Percentiles rank a stretch among this genome's conserved stretches.
phyloP scores from a whole-genome alignment of 2,888 invertebrate species.

The Amphipoea oculea region DNA sequence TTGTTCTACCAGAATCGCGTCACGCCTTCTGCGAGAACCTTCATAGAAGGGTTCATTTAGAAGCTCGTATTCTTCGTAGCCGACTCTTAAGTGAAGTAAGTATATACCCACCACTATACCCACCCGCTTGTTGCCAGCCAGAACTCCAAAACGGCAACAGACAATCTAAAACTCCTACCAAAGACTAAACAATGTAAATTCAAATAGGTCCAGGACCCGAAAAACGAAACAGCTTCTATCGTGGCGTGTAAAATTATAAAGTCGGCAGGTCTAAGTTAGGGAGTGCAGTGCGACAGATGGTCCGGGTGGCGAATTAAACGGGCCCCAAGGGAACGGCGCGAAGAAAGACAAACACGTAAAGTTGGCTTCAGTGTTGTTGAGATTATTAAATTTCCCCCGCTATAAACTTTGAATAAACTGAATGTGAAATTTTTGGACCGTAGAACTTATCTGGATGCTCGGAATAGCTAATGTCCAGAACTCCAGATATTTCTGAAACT shows the following conservation, averaged over 20 bases:
- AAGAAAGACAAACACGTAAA: slow-evolving; percentile 81
- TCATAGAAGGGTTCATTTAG: neutral
- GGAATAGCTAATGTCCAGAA: slow-evolving; percentile 64
- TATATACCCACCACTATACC: no score
- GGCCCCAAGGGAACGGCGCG: slow-evolving; percentile 69
- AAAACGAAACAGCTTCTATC: slow-evolving; percentile 66
- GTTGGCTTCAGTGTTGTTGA: slow-evolving; percentile 77
- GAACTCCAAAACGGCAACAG: neutral
- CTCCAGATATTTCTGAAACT: slow-evolving; percentile 49
- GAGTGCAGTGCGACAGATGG: slow-evolving; percentile 80
- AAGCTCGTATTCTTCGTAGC: no score
- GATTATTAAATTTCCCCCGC: slow-evolving; percentile 79
- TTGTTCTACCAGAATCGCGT: neutral
- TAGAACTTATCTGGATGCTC: slow-evolving; percentile 63
- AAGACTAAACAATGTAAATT: slow-evolving; percentile 58
- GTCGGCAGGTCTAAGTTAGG: slow-evolving; percentile 76
- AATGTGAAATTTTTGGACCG: slow-evolving; percentile 74
- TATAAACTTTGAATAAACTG: slow-evolving; percentile 78
- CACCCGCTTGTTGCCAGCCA: neutral
- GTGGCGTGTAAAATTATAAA: slow-evolving; percentile 78
- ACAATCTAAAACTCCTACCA: slow-evolving; percentile 15
- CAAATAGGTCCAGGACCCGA: slow-evolving; percentile 58
- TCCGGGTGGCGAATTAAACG: slow-evolving; percentile 73
- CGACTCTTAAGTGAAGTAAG: neutral
- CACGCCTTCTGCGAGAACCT: neutral